phyloP scores from a whole-genome alignment of 2,888 invertebrate species.

The Drosophila glabriapex region DNA sequence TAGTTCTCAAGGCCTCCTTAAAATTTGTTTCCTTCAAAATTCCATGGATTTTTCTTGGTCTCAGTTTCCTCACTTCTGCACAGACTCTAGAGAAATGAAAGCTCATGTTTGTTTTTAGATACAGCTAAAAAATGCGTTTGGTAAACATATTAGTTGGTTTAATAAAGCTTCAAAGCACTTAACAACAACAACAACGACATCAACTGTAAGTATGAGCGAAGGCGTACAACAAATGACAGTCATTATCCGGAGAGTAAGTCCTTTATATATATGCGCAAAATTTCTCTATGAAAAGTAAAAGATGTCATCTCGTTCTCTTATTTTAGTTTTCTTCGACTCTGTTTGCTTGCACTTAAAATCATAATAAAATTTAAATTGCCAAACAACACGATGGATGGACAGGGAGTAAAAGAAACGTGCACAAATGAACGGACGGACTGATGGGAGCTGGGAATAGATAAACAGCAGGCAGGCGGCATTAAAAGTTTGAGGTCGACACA shows the following conservation, averaged over 20 bases:
- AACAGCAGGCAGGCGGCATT: constrained; percentile 11
- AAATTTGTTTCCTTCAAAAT: not conserved
- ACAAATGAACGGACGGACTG: constrained; percentile 50
- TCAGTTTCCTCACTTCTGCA: not conserved
- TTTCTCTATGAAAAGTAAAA: constrained; percentile 43
- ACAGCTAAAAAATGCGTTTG: not conserved
- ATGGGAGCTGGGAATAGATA: constrained; percentile 28
- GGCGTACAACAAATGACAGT: constrained; percentile 20
- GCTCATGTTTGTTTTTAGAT: not conserved
- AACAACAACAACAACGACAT: constrained; percentile 8
- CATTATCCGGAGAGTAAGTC: constrained; percentile 24
- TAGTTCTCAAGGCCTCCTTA: not conserved
- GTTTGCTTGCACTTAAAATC: constrained; percentile 59
- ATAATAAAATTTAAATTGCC: constrained; percentile 74
- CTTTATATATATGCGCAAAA: constrained; percentile 49
- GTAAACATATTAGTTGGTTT: not conserved
- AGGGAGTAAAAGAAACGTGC: constrained; percentile 41
- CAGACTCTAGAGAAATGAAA: not conserved
- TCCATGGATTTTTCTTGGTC: not conserved
- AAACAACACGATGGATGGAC: constrained; percentile 26
- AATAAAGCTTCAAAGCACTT: constrained; percentile 26
- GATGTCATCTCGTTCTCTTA: constrained; percentile 41
- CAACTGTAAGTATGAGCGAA: not conserved
- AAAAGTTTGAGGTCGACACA: constrained; percentile 1
- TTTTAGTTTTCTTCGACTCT: constrained; percentile 28